These are phyloP conservation scores for Pagetopsis macropterus DNA, from an alignment of 2,797 vertebrate species.

Conservation along the genomic window DNA sequence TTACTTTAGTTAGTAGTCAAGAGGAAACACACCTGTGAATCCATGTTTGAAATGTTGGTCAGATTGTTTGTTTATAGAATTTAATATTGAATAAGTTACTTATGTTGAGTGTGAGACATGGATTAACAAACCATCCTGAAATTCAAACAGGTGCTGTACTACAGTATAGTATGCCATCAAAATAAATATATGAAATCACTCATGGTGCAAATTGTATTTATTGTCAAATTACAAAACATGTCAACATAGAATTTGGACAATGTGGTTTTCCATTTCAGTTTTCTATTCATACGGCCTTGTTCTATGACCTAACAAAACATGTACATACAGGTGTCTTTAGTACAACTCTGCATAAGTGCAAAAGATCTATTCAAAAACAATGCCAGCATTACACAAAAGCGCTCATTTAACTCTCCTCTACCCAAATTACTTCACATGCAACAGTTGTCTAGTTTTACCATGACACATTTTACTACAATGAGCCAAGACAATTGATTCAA, in stretches of 20 bases:
- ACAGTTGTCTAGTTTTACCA: slow-evolving; percentile 13
- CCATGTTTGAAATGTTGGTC: not conserved
- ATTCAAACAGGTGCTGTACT: slow-evolving; percentile 44
- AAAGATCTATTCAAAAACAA: slow-evolving; percentile 7
- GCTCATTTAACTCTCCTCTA: slow-evolving; percentile 11
- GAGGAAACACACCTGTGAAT: slow-evolving; percentile 7
- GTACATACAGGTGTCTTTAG: slow-evolving; percentile 15
- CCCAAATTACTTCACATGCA: slow-evolving; percentile 14
- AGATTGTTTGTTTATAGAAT: not conserved
- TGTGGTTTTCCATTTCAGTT: slow-evolving; percentile 3
- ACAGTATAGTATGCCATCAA: slow-evolving; percentile 16
- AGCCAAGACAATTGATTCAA: slow-evolving; percentile 2
- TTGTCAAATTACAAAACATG: slow-evolving; percentile 27
- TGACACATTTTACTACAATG: slow-evolving; percentile 22
- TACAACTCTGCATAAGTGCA: slow-evolving; percentile 40
- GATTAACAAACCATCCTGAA: slow-evolving; percentile 27
- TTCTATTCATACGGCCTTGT: slow-evolving; percentile 45
- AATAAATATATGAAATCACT: slow-evolving; percentile 58
- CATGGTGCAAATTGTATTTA: slow-evolving; percentile 37
- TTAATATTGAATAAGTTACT: slow-evolving; percentile 4
- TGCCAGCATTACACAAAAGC: slow-evolving; percentile 8
- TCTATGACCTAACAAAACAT: slow-evolving; percentile 20
- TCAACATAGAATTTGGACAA: slow-evolving; percentile 10
- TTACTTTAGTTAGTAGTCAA: not conserved
- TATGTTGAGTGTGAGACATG: slow-evolving; percentile 1